These are phyloP conservation scores for Manis javanica DNA, from an alignment of 2,797 vertebrate genomes.

Conservation along the genomic window DNA sequence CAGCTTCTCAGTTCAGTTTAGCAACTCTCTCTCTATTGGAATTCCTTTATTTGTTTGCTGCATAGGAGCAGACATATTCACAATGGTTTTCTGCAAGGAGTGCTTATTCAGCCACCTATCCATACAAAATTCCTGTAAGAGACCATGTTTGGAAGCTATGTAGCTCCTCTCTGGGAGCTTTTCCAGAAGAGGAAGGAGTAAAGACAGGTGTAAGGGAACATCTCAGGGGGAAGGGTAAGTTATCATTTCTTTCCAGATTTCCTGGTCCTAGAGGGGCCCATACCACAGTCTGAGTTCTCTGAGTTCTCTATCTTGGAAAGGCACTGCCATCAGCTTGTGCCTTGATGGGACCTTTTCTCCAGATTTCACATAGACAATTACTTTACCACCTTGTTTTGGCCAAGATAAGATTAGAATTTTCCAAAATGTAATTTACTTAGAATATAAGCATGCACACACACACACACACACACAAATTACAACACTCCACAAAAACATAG, in stretches of 20 bases:
- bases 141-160: not conserved
- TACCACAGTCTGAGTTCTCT: not conserved
- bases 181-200: not conserved
- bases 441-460: not conserved
- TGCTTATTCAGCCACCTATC: not conserved
- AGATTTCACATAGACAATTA: not conserved
- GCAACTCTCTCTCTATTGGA: not conserved
- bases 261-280: not conserved
- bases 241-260: not conserved
- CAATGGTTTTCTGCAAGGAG: not conserved
- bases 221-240: not conserved
- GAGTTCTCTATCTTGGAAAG: not conserved
- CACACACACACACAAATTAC: not conserved
- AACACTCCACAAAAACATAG: not conserved
- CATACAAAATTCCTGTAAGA: conserved; percentile 3
- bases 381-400: not conserved
- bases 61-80: not conserved
- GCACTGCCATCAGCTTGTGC: not conserved
- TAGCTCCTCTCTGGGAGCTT: conserved; percentile 1
- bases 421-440: conserved; percentile 16
- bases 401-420: not conserved
- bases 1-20: not conserved
- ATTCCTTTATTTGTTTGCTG: not conserved
- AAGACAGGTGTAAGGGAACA: not conserved
- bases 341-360: not conserved